Percentiles rank a stretch among this genome's conserved stretches.
phyloP scores from a whole-genome alignment of 2,113 vertebrate genomes.

The Halichoerus grypus region DNA sequence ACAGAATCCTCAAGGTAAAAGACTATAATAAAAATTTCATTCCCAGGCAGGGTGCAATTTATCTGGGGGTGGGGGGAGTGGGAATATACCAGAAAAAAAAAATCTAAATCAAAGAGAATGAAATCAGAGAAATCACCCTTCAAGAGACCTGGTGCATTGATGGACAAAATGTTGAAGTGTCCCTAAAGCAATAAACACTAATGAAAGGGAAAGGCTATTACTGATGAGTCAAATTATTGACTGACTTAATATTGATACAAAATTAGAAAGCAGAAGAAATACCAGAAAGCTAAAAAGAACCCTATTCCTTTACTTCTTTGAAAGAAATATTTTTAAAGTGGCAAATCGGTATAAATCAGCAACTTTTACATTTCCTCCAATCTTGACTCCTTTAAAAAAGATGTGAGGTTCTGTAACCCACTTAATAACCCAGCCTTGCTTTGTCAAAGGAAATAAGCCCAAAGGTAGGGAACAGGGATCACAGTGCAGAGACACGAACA shows the following conservation, averaged over 20 bases:
- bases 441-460: not conserved
- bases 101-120: slow-evolving; percentile 8
- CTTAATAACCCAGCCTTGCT: not conserved
- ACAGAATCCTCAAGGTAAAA: slow-evolving; percentile 34
- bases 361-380: slow-evolving; percentile 26
- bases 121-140: slow-evolving; percentile 35
- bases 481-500: not conserved
- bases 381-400: not conserved
- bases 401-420: not conserved
- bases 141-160: not conserved
- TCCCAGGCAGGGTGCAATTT: not conserved
- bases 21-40: not conserved
- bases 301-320: not conserved
- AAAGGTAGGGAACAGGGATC: not conserved
- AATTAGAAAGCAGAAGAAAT: slow-evolving; percentile 28
- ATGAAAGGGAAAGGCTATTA: not conserved
- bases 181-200: not conserved
- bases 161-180: not conserved
- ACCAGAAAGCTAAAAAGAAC: not conserved
- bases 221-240: not conserved
- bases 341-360: not conserved
- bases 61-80: not conserved
- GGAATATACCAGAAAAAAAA: not conserved
- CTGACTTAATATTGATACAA: not conserved
- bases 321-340: not conserved